Evolutionary conservation across 2,888 invertebrate species (phyloP), one percentile per base, ranked within the genome.

Genomic region (Cyclophora punctaria): DNA sequence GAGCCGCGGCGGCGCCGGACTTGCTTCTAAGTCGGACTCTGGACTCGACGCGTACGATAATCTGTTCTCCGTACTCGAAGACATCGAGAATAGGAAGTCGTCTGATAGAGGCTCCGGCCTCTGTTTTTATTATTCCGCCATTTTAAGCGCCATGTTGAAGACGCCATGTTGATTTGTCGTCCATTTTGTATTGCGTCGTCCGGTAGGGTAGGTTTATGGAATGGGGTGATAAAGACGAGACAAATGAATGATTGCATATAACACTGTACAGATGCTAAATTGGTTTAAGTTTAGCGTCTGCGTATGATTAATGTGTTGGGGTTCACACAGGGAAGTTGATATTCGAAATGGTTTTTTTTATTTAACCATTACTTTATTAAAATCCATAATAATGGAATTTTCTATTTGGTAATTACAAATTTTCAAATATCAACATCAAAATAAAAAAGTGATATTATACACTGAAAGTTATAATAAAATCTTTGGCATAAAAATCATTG

Each of bases 31-130:
- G 88, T 98, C 98, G 78, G 96, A 97, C 89, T 98, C 98, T 60
- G 97, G 97, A 78, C 97, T 97, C 75, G 97, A 97, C 62, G 97
- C 97, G 87, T 97, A 98, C 75, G 98, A 98, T 66, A 98, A 91
- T 78, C 97, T 94, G 80, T 96, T 93, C 77, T 89, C 89, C 37
- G 86, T 89, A 63, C 84, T 85, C 75, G 96, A 95, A 67, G 96
- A 96, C 98, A 98, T 98, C 78, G 98, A 98, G 92, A 98, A 98
- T 78, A 98, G 93, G 93, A 98, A 98, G 92, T 99, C 98, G 89
- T 99, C 98, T 73, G 97, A 97, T 81, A 98, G 91, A 81, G 96
- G 96, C 89, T 98, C 97, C 81, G 97, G 96, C 80, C 98, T 97
- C 97, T 98, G 91, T 70, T 64, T 51, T 37, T 20, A 2, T 20